Evolutionary conservation across 2,113 vertebrate species (phyloP).

Genomic region (Pomatostomus ruficeps): DNA sequence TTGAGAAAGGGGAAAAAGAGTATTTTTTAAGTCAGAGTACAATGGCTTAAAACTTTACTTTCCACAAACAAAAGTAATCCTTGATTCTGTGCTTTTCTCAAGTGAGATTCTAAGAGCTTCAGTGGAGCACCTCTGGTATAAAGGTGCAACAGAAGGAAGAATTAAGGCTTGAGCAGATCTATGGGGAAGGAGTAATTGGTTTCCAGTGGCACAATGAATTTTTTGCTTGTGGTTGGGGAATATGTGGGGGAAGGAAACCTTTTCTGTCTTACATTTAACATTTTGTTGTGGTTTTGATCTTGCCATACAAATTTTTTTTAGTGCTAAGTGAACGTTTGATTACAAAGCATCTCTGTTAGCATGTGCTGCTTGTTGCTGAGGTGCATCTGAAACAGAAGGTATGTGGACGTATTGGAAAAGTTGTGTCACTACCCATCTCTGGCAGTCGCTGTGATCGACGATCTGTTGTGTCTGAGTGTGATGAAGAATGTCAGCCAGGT

Average conservation of each 20-base stretch:
- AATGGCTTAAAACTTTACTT: not conserved
- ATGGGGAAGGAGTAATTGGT: not conserved
- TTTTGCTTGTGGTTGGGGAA: not conserved
- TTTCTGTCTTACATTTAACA: not conserved
- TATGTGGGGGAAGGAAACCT: not conserved
- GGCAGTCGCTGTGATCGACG: fast-evolving
- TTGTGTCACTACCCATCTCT: not conserved
- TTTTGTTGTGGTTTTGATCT: not conserved
- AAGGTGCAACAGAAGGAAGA: not conserved
- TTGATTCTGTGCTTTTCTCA: not conserved
- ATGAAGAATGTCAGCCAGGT: not conserved
- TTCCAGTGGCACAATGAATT: not conserved
- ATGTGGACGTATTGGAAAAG: not conserved
- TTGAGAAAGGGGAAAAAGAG: not conserved
- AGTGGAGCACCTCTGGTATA: not conserved
- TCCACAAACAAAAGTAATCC: not conserved
- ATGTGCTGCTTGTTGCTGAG: not conserved
- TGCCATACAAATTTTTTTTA: not conserved
- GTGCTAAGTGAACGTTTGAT: not conserved
- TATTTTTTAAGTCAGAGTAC: not conserved
- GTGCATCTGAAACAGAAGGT: not conserved
- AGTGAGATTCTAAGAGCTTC: not conserved
- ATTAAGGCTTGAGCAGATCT: not conserved
- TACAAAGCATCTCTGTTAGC: not conserved
- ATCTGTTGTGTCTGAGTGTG: not conserved